Evolutionary conservation across 1,140 invertebrate genomes (phyloP), one percentile per base, ranked within the genome.

Genomic region (Brachionus koreanus): DNA sequence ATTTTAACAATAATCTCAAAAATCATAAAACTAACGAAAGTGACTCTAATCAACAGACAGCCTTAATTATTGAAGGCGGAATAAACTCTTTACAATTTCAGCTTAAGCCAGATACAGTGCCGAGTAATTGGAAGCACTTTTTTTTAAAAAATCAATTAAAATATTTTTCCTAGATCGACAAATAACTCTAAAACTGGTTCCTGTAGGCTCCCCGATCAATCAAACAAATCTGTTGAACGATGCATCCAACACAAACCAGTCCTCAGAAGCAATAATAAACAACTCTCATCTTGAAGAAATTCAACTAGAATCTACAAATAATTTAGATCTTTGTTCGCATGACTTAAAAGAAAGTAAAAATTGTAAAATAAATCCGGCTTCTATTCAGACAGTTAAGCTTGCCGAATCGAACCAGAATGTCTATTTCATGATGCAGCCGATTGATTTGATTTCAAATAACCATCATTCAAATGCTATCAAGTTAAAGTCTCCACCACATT

Each of bases 391-490:
- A 25, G 69, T 74, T 46, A 74, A 74, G 13, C 69, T 74, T 23
- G 16, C 25, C 12, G 69, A 74, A 46, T 25, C 69, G 43, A 74
- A 46, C 39, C 69, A 74, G 46, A 74, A 74, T 74, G 69, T 74
- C 10, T 74, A 74, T 39, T 74, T 74, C 43, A 74, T 74, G 69
- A 74, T 74, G 69, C 69, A 74, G 29, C 69, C 69, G 5, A 74
- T 74, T 74, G 69, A 74, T 46, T 46, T 74, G 7, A 19, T 74
- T 13, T 25, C 69, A 5, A 74, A 46, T 19, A 46, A 23, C 5
- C 19, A 35, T n/a, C 37, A 46, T 6, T 46, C 69, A 1, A 74
- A 74, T 19, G 43, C 69, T 23, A 25, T 46, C 7, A 46, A 46
- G 29, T 4, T 46, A 16, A 74, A 25, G 43, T 74, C 69, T 23